Base-by-base conservation (phyloP, 2,113 vertebrate genomes). In the Lates calcarifer region DNA sequence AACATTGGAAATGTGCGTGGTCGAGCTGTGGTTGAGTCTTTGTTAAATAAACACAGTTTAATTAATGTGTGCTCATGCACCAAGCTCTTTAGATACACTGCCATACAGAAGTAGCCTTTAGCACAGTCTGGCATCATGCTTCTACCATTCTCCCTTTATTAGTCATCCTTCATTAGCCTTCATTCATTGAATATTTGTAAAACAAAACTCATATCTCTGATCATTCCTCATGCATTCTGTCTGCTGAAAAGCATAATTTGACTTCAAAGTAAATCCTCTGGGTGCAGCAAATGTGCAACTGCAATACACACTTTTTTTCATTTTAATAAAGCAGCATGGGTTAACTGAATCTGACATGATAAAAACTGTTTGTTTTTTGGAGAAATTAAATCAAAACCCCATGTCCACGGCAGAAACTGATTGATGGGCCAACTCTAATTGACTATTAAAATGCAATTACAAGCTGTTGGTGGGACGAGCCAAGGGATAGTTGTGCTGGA, bases 381-480 rank as follows among this genome's bases (percentile, higher is more conserved):
- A 81, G 65, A 88, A 92, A 91, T 93, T 91, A 89, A 91, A 94
- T 92, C 89, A 92, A 90, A 94, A 85, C 82, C 90, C 83, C 87
- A 84, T 87, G 93, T 91, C 92, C 90, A 81, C 26, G 67, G 70
- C 79, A 84, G 85, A 84, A 85, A 89, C 82, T 94, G 95, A 95
- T 95, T 94, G 94, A 95, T 95, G 93, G 91, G 82, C 84, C 81
- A 56, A 86, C 87, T 94, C 93, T 94, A 96, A 95, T 95, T 94
- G 93, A 93, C 94, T 91, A 95, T 96, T 95, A 95, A 95, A 96
- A 95, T 77, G 91, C 91, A 95, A 95, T 96, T 95, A 95, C 86
- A 93, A 94, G 90, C 92, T 94, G 94, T 89, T 94, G 93, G 91
- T 79, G 79, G 89, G 90, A 93, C 29, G 76, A 89, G 87, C 72